Evolutionary conservation across 2,113 vertebrate species (phyloP).

Genomic region (Mionectes macconnelli): DNA sequence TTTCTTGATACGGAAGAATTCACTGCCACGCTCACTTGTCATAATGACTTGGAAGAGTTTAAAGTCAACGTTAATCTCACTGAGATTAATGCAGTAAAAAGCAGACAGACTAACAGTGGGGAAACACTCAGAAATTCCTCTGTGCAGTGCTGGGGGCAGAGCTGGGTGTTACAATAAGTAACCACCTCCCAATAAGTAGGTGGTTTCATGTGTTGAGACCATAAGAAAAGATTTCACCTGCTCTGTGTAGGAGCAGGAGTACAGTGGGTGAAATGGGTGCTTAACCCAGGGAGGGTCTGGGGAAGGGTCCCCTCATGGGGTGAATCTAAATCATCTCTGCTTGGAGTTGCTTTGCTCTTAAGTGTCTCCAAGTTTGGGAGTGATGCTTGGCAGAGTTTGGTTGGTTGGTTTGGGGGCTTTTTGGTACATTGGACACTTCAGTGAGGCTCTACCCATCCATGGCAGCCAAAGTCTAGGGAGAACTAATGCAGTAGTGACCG

Average conservation of each 20-base stretch:
- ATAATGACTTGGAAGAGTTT: background rate
- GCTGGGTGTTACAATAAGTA: no score
- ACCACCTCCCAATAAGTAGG: no score
- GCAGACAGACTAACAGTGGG: background rate
- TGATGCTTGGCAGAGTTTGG: rapidly evolving
- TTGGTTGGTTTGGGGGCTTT: background rate
- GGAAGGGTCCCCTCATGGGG: background rate
- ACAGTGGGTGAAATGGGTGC: background rate
- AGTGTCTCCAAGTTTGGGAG: background rate
- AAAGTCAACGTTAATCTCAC: background rate
- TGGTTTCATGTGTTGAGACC: background rate
- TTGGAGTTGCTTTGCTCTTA: background rate
- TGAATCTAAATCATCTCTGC: background rate
- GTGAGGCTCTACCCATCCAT: background rate
- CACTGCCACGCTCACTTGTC: background rate
- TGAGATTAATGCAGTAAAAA: background rate
- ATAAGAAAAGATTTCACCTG: background rate
- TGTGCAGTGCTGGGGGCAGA: no score
- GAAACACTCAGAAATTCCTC: background rate
- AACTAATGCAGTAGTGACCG: background rate
- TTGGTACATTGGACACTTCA: background rate
- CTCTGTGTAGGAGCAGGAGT: background rate
- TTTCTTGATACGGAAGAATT: constrained; percentile 32
- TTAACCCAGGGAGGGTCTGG: background rate
- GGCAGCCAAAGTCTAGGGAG: background rate